phyloP scores from a whole-genome alignment of 2,113 vertebrate species.

The Nesoenas mayeri region DNA sequence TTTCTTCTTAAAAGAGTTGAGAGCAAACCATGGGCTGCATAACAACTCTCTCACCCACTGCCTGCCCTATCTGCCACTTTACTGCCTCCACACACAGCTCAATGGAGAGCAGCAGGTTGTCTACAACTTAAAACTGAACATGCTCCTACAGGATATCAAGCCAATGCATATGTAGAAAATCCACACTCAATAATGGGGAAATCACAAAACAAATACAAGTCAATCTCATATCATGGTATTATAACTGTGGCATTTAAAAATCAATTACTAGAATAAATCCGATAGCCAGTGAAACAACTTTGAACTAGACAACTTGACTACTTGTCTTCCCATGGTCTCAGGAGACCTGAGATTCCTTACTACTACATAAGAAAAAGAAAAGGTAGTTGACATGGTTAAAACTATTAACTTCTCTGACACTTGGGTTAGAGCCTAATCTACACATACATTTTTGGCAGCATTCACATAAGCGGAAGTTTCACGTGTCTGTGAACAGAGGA shows the following conservation, averaged over 20 bases:
- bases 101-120: not conserved
- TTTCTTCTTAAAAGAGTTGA: not conserved
- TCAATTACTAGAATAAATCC: not conserved
- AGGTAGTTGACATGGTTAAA: not conserved
- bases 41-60: not conserved
- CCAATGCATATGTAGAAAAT: not conserved
- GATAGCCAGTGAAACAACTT: not conserved
- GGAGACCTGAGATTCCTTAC: not conserved
- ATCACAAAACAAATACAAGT: not conserved
- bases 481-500: not conserved
- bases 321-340: not conserved
- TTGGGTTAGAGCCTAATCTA: rapidly evolving
- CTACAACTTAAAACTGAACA: not conserved
- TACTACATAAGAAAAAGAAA: not conserved
- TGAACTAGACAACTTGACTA: not conserved
- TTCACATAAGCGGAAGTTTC: not conserved
- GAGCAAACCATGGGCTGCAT: not conserved
- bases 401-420: not conserved
- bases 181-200: not conserved
- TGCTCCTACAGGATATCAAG: not conserved
- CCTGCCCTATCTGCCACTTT: not conserved
- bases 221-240: rapidly evolving
- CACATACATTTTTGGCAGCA: rapidly evolving
- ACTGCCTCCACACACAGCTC: rapidly evolving
- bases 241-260: not conserved